Base-by-base conservation (phyloP, 2,113 vertebrate genomes). In the Mola mola region DNA sequence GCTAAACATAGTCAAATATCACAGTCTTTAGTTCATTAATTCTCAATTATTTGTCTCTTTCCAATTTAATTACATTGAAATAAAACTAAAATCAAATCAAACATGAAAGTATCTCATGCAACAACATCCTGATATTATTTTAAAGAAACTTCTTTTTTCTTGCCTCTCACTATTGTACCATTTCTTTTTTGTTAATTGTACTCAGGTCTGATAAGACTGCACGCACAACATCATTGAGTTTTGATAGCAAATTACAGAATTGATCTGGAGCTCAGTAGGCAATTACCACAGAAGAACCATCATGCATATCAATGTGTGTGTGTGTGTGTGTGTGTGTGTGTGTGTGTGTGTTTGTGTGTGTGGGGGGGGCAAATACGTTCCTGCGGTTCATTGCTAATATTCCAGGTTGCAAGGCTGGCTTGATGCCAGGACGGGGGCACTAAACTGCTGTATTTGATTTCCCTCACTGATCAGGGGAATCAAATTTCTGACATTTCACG, bases 231-330 rank as follows among this genome's bases (percentile, higher is more conserved):
- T 69, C 80, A 70, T 44, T n/a, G 36, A 73, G 64, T 79, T 85
- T 81, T 85, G 64, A 82, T 75, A 67, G 78, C 59, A 78, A 82
- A 83, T 85, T 87, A 74, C 60, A 74, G 47, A 84, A 85, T 78
- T 87, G 81, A 88, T 85, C 70, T 46, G 52, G 48, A 68, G 78
- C 85, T 86, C 82, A 80, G 80, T 51, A 80, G 72, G 84, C 67
- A 82, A 72, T 87, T 87, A 87, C 82, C 76, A 72, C 67, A 41
- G 38, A 10, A 38, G 42, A 64, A 37, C 63, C 34, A 41, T 13
- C 5, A 37, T 67, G 75, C 78, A 81, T 82, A 85, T 81, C 58
- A 89, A 86, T 83, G 61, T 83, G 69, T 40, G 11, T 8, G 40
- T 8, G 29, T n/a, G n/a, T n/a, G n/a, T n/a, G n/a, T n/a, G n/a